phyloP scores from a whole-genome alignment of 2,797 vertebrate genomes.

The Syndactyla subalaris region DNA sequence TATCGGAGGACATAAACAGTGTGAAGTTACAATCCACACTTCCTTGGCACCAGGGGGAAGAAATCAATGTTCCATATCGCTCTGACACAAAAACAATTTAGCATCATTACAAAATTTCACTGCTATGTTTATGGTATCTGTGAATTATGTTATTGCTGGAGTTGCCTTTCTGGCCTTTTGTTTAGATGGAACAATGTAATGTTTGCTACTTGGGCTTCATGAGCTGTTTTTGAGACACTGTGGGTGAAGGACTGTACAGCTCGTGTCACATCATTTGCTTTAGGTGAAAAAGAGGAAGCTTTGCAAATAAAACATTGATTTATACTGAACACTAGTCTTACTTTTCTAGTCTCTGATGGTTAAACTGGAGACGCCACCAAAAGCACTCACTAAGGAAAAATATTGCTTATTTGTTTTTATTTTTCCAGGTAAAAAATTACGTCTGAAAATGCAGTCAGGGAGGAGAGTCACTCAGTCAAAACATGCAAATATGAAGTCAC shows the following conservation, averaged over 20 bases:
- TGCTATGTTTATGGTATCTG: background rate
- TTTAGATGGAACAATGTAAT: background rate
- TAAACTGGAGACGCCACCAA: background rate
- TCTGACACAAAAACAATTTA: background rate
- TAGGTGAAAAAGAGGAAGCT: background rate
- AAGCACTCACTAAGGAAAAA: background rate
- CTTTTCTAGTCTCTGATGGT: background rate
- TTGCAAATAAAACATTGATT: background rate
- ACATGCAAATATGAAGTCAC: background rate
- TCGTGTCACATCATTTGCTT: background rate
- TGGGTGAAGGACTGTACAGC: background rate
- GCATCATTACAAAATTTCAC: background rate
- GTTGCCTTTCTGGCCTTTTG: background rate
- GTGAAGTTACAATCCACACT: background rate
- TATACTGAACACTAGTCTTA: background rate
- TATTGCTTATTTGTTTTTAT: fast-evolving
- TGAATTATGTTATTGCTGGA: background rate
- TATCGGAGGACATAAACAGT: background rate
- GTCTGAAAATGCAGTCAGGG: background rate
- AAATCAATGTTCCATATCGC: background rate
- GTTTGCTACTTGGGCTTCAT: background rate
- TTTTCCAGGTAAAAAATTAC: background rate
- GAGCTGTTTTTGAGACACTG: background rate
- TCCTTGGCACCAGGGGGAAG: background rate
- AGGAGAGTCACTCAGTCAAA: background rate